A percentile compares a stretch with the other conserved stretches of the same genome.
These are phyloP conservation scores for Ischnura elegans DNA, from an alignment of 2,888 invertebrate species.

Conservation along the genomic window DNA sequence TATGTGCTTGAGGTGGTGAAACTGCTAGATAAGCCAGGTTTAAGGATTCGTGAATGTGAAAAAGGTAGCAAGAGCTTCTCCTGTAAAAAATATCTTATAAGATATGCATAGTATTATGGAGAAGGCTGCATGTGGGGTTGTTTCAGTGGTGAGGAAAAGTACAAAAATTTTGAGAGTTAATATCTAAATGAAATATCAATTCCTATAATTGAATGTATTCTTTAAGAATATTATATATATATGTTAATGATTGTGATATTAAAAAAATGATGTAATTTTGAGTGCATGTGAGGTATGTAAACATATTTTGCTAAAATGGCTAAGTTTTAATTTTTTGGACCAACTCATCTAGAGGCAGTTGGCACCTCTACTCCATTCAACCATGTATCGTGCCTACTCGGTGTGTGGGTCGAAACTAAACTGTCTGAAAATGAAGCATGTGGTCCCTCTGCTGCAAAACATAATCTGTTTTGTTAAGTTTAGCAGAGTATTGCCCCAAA, in stretches of 20 bases:
- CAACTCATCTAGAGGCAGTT: not conserved
- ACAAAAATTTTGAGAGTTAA: not conserved
- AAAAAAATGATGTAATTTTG: not conserved
- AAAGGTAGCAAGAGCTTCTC: not conserved
- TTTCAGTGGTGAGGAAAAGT: not conserved
- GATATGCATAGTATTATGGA: not conserved
- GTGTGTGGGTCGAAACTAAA: too few relatives aligned
- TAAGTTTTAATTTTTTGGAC: not conserved
- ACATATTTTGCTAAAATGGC: not conserved
- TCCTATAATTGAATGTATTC: not conserved
- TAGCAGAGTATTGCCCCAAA: too few relatives aligned
- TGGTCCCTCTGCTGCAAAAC: too few relatives aligned
- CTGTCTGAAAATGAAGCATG: too few relatives aligned
- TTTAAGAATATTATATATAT: not conserved
- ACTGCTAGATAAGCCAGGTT: not conserved
- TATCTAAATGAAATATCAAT: not conserved
- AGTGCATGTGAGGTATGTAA: not conserved
- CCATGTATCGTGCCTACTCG: too few relatives aligned
- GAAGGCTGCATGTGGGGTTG: not conserved
- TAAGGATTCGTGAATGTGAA: not conserved
- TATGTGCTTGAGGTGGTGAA: not conserved
- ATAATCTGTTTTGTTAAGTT: too few relatives aligned
- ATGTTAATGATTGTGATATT: constrained; percentile 11
- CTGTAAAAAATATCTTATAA: not conserved
- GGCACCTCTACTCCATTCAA: too few relatives aligned